phyloP scores from a whole-genome alignment of 2,797 vertebrate genomes.

The Pelodytes ibericus region DNA sequence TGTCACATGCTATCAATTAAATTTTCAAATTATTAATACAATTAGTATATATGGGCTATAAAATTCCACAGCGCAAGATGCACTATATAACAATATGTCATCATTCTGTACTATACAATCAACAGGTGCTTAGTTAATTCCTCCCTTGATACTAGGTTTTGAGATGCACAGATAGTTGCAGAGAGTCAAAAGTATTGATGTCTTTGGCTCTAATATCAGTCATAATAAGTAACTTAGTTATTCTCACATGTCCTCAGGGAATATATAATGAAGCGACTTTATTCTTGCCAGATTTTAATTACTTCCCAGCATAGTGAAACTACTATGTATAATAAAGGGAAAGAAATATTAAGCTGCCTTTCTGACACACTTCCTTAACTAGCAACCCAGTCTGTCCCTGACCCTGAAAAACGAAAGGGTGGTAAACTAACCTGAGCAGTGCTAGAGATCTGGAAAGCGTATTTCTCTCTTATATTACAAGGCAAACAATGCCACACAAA shows the following conservation, averaged over 20 bases:
- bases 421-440: not conserved
- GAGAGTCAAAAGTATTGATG: constrained; percentile 12
- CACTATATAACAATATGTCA: no score
- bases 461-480: constrained; percentile 13
- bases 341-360: constrained; percentile 21
- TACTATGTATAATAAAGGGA: constrained; percentile 4
- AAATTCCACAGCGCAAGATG: no score
- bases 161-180: constrained; percentile 36
- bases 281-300: constrained; percentile 7
- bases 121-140: not conserved
- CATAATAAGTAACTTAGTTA: constrained; percentile 26
- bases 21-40: not conserved
- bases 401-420: constrained; percentile 3
- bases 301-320: not conserved
- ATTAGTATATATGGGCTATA: no score
- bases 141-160: constrained; percentile 23
- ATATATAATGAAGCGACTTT: constrained; percentile 2
- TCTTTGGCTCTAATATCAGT: constrained; percentile 28
- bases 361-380: constrained; percentile 3
- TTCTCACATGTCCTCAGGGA: not conserved
- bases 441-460: constrained; percentile 2
- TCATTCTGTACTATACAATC: no score
- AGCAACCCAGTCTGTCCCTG: constrained; percentile 18
- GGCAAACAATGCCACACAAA: constrained; percentile 39
- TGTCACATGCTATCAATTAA: not conserved